These are phyloP conservation scores for Platichthys flesus DNA, from an alignment of 2,113 vertebrate genomes.

Conservation along the genomic window DNA sequence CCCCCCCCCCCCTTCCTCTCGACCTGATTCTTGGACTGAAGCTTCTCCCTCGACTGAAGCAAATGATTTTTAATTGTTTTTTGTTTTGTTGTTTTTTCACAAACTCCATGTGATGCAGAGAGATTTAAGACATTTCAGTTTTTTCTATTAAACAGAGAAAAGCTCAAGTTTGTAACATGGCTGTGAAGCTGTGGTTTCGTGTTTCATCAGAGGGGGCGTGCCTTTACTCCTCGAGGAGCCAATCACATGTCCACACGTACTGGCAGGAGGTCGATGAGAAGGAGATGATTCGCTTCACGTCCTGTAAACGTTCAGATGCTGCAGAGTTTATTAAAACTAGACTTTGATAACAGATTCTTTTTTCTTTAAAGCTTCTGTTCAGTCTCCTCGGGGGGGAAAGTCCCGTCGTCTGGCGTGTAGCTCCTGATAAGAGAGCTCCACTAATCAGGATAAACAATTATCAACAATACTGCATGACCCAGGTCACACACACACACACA, in stretches of 20 bases:
- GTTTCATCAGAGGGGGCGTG: neutral
- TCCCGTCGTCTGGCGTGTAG: conserved; percentile 23
- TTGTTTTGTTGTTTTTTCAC: conserved; percentile 3
- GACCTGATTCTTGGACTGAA: conserved; percentile 28
- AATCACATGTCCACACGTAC: no score
- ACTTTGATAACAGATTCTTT: neutral
- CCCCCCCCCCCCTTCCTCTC: conserved; percentile 29
- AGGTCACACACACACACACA: neutral
- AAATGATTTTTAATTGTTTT: conserved; percentile 40
- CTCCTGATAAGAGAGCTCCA: conserved; percentile 1
- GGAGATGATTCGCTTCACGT: neutral
- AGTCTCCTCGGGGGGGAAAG: neutral
- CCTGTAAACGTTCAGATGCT: neutral
- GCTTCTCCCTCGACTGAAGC: conserved; percentile 53
- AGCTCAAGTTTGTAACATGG: neutral
- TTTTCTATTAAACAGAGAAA: conserved; percentile 37
- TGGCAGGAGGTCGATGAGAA: no score
- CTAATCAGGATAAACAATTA: conserved; percentile 7
- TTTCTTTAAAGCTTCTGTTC: neutral
- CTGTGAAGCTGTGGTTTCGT: neutral
- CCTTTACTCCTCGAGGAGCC: no score
- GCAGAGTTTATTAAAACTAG: neutral
- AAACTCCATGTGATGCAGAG: conserved; percentile 48
- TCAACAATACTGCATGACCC: conserved; percentile 23
- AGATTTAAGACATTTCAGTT: conserved; percentile 26